These are phyloP conservation scores for Achroia grisella DNA, from an alignment of 1,140 invertebrate genomes.

Conservation along the genomic window DNA sequence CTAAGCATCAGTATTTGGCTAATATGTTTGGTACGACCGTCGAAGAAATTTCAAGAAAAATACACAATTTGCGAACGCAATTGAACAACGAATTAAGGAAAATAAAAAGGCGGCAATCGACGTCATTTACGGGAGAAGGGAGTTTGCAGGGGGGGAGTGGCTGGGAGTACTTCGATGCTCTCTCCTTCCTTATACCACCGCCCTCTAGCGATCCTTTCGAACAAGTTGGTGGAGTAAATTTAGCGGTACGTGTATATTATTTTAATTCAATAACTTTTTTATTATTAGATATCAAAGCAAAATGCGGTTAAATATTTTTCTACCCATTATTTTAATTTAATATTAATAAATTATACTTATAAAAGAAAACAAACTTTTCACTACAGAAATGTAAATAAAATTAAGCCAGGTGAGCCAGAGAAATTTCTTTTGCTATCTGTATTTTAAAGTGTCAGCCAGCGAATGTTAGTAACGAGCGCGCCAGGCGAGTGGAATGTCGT, in stretches of 20 bases:
- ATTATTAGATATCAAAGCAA: no score
- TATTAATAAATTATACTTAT: no score
- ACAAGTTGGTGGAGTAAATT: slow-evolving; percentile 42
- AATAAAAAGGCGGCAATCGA: slow-evolving; percentile 36
- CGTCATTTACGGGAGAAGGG: slow-evolving; percentile 19
- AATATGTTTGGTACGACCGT: slow-evolving; percentile 40
- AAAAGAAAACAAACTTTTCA: no score
- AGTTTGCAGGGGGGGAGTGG: slow-evolving; percentile 27
- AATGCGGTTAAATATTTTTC: no score
- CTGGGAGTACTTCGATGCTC: slow-evolving; percentile 64
- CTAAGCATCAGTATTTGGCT: slow-evolving; percentile 44
- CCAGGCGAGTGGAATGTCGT: no score
- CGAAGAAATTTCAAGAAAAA: slow-evolving; percentile 55
- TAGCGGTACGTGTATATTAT: slow-evolving; percentile 39
- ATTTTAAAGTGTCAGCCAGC: no score
- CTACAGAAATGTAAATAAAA: no score
- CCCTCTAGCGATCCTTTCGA: slow-evolving; percentile 35
- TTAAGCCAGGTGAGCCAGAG: no score
- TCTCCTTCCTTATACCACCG: slow-evolving; percentile 44
- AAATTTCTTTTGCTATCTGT: no score
- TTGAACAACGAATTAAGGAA: slow-evolving; percentile 62
- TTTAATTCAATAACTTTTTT: no score
- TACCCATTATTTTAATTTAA: no score
- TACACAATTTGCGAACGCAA: slow-evolving; percentile 60
- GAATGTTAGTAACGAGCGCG: no score